Evolutionary conservation across 2,797 vertebrate species (phyloP).

Genomic region (Enteromius fasciolatus): DNA sequence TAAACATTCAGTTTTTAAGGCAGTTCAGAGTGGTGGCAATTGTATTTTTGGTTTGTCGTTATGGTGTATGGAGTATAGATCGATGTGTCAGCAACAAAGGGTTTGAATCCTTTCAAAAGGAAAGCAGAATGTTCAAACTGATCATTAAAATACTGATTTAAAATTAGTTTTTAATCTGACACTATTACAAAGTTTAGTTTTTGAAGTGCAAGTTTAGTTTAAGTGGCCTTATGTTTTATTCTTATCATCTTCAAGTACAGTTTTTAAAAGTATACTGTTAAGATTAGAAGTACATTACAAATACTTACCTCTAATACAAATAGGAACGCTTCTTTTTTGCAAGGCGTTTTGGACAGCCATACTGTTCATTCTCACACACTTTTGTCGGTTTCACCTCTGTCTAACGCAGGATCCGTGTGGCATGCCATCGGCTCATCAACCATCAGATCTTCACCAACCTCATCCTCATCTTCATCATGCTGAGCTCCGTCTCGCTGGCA

Average conservation of each 20-base stretch:
- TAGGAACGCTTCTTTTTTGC: neutral
- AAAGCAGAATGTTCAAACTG: neutral
- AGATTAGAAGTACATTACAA: neutral
- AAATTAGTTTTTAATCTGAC: neutral
- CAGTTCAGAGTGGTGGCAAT: no score
- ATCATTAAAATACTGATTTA: neutral
- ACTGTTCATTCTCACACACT: neutral
- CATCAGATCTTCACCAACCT: conserved; percentile 98
- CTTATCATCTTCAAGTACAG: neutral
- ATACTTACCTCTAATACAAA: neutral
- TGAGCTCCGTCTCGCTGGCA: conserved; percentile 94
- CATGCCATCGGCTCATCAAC: conserved; percentile 95
- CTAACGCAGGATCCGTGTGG: conserved; percentile 86
- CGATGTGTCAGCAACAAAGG: no score
- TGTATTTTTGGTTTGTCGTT: no score
- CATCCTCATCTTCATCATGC: conserved; percentile 98
- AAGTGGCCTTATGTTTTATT: neutral
- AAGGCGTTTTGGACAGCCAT: neutral
- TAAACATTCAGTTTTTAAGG: no score
- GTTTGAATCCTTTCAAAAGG: no score
- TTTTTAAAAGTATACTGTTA: neutral
- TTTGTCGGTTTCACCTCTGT: conserved; percentile 9
- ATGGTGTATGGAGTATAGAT: no score
- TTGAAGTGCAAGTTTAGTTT: neutral
- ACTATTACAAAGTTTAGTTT: neutral